Conservation (phyloP, 2,797 vertebrate species). For the Florisuga fusca region DNA sequence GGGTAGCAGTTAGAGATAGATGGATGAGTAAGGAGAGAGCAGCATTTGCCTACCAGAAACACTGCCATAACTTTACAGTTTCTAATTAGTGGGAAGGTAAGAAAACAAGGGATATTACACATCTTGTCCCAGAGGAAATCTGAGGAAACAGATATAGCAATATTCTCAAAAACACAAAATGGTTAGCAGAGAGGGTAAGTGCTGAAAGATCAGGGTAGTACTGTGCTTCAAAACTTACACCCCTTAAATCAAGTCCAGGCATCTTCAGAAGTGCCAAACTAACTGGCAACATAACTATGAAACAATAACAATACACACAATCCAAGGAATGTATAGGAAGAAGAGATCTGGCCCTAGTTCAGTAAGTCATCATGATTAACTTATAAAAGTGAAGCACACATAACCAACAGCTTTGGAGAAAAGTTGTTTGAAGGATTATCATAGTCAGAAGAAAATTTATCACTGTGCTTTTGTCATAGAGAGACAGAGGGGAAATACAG, state of each 20-base stretch:
- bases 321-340: not conserved
- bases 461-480: not conserved
- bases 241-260: not conserved
- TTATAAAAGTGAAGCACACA: not conserved
- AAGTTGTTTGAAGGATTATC: not conserved
- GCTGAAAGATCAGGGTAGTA: not conserved
- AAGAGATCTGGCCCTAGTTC: not conserved
- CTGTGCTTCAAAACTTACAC: not conserved
- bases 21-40: constrained; percentile 4
- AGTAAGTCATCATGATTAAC: not conserved
- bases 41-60: constrained; percentile 31
- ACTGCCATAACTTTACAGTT: not conserved
- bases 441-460: not conserved
- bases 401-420: not conserved
- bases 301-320: not conserved
- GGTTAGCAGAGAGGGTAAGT: not conserved
- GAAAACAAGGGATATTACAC: not conserved
- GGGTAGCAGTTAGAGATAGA: not conserved
- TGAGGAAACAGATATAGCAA: not conserved
- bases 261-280: not conserved
- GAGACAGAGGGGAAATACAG: not conserved
- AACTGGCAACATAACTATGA: not conserved
- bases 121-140: not conserved
- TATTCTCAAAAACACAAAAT: not conserved
- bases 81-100: not conserved